These are phyloP conservation scores for Pectinophora gossypiella DNA, from an alignment of 1,140 invertebrate genomes.

Conservation along the genomic window DNA sequence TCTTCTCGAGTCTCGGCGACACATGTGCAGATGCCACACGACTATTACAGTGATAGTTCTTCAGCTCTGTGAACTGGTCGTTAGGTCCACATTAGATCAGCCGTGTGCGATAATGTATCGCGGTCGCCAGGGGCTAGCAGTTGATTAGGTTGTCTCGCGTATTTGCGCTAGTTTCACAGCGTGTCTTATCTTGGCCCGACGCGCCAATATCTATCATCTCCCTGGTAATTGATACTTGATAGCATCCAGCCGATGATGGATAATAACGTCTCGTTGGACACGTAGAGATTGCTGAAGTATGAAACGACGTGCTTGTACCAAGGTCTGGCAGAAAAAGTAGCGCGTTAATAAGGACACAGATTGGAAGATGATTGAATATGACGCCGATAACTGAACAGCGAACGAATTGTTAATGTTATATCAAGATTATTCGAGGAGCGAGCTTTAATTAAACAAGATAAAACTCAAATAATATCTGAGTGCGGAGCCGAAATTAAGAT, in stretches of 20 bases:
- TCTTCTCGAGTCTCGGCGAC: constrained; percentile 15
- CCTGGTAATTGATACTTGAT: constrained; percentile 37
- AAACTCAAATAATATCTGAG: neutral
- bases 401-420: neutral
- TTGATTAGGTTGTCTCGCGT: constrained; percentile 45
- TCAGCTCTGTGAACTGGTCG: constrained; percentile 24
- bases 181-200: constrained; percentile 48
- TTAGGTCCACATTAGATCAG: constrained; percentile 35
- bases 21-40: constrained; percentile 18
- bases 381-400: neutral
- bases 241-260: constrained; percentile 24
- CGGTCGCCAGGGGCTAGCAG: constrained; percentile 25
- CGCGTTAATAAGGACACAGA: neutral
- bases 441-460: neutral
- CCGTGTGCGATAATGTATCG: constrained; percentile 16
- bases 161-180: constrained; percentile 42
- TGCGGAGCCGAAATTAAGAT: neutral
- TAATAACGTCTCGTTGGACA: constrained; percentile 10
- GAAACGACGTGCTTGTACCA: neutral
- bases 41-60: constrained; percentile 21
- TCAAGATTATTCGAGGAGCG: neutral
- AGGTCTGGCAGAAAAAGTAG: neutral
- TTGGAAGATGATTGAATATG: neutral
- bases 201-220: constrained; percentile 33
- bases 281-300: neutral